Conservation (phyloP, 2,888 invertebrate genomes). For the Rotaria magnacalcarata region DNA sequence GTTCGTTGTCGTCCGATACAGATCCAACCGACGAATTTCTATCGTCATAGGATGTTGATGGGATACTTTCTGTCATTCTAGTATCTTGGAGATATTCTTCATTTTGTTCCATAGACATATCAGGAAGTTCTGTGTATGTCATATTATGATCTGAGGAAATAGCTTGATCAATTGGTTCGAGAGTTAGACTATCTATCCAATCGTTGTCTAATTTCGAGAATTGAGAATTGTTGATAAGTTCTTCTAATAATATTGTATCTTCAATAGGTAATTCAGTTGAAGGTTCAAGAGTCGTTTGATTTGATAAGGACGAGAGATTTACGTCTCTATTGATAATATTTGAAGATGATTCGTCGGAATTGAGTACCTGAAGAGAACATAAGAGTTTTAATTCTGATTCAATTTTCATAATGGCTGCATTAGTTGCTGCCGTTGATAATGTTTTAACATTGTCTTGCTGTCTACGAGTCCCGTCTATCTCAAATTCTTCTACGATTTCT, state of each 20-base stretch:
- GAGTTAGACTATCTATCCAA: neutral
- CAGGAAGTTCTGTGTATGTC: neutral
- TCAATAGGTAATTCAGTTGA: neutral
- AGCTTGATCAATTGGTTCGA: neutral
- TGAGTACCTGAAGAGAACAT: constrained; percentile 4
- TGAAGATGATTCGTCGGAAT: neutral
- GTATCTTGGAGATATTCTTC: neutral
- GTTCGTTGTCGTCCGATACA: neutral
- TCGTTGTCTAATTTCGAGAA: neutral
- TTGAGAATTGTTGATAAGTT: neutral
- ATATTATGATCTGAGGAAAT: neutral
- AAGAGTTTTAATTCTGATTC: neutral
- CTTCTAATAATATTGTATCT: neutral
- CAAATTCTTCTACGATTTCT: neutral
- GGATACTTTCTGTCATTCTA: neutral
- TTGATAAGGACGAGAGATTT: neutral
- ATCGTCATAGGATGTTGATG: neutral
- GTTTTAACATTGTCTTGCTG: neutral
- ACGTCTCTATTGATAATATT: neutral
- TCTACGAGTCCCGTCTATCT: neutral
- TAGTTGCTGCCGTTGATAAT: neutral
- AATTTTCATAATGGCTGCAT: neutral
- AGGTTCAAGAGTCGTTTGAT: neutral
- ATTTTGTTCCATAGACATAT: neutral
- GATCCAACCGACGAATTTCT: neutral